A percentile compares a stretch with the other conserved stretches of the same genome.
These are phyloP conservation scores for Papilio xuthus DNA, from an alignment of 1,140 invertebrate species.

Conservation along the genomic window DNA sequence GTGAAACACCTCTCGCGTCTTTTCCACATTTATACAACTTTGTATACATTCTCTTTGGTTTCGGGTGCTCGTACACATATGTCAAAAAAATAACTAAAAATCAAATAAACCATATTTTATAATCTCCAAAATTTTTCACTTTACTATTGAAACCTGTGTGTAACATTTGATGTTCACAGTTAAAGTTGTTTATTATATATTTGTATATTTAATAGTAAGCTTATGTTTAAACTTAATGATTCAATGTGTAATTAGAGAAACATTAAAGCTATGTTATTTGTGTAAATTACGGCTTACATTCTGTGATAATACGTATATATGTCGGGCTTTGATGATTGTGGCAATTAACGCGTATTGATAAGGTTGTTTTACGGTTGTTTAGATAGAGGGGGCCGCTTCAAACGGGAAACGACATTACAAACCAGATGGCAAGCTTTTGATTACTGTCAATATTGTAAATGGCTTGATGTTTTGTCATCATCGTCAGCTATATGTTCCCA, in stretches of 20 bases:
- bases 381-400: not conserved
- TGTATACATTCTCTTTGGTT: no score
- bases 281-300: not conserved
- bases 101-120: no score
- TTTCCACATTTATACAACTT: no score
- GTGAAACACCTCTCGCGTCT: no score
- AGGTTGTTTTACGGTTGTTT: not conserved
- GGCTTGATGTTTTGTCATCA: not conserved
- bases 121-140: no score
- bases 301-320: not conserved
- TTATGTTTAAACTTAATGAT: not conserved
- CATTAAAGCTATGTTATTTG: not conserved
- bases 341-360: conserved; percentile 14
- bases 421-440: not conserved
- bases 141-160: no score
- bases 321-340: conserved; percentile 5
- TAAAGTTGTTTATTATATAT: no score
- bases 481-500: no score
- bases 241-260: not conserved
- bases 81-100: no score
- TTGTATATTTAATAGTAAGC: no score
- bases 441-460: not conserved
- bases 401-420: not conserved
- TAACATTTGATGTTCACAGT: no score
- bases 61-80: no score